A percentile compares a stretch with the other conserved stretches of the same genome.
Conservation (phyloP, 2,888 invertebrate species). For the Agrotis segetum region DNA sequence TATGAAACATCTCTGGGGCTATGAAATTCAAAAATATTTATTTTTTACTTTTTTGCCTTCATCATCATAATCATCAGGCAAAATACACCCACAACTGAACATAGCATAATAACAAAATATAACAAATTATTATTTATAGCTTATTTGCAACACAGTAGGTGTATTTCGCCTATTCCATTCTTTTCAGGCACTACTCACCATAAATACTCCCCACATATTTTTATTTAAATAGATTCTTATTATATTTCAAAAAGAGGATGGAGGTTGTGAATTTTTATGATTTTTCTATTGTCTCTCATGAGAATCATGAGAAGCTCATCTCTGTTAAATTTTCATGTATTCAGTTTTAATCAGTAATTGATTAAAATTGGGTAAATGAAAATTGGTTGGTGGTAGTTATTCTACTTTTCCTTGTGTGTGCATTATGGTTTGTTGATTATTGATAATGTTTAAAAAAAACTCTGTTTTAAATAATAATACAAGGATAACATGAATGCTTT, state of each 20-base stretch:
- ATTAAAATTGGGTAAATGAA: neutral
- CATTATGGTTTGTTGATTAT: neutral
- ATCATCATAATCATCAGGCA: too few species aligned
- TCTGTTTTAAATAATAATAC: neutral
- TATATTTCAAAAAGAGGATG: neutral
- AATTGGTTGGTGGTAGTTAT: neutral
- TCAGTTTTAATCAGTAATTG: neutral
- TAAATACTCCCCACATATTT: neutral
- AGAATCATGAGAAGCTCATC: neutral
- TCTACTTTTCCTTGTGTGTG: neutral
- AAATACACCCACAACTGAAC: too few species aligned
- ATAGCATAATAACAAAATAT: too few species aligned
- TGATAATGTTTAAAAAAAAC: neutral
- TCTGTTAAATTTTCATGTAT: neutral
- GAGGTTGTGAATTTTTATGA: neutral
- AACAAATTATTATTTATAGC: neutral
- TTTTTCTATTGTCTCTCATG: neutral
- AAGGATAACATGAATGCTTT: neutral
- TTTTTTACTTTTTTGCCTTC: too few species aligned
- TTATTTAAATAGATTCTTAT: slow-evolving; percentile 1
- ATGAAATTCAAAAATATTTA: neutral
- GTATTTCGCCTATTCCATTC: neutral
- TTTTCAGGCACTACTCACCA: neutral
- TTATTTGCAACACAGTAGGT: neutral
- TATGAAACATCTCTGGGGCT: neutral